A percentile compares a stretch with the other conserved stretches of the same genome.
Conservation (phyloP, 2,113 vertebrate species). For the Numenius arquata region DNA sequence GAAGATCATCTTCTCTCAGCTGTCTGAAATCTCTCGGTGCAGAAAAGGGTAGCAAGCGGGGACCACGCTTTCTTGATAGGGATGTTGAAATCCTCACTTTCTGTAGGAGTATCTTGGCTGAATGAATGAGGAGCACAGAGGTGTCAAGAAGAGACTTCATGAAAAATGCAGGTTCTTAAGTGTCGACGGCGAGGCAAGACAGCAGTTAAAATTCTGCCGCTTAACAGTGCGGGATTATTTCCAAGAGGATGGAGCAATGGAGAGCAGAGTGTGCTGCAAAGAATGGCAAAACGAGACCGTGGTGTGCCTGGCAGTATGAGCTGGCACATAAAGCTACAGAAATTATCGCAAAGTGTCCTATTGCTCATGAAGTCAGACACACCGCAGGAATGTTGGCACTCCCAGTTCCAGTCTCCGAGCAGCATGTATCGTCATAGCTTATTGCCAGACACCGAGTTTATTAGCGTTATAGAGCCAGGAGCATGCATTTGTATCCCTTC, state of each 20-base stretch:
- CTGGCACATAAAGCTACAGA: background rate
- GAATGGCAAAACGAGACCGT: background rate
- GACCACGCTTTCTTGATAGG: rapidly evolving
- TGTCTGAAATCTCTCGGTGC: background rate
- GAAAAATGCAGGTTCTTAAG: background rate
- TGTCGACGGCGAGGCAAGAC: background rate
- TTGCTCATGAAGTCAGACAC: slow-evolving; percentile 23
- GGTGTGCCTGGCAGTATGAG: background rate
- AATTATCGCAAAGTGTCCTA: slow-evolving; percentile 27
- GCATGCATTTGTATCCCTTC: background rate
- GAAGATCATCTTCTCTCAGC: background rate
- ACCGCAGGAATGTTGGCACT: slow-evolving; percentile 11
- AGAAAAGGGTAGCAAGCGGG: background rate
- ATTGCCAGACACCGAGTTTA: background rate
- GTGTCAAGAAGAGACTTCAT: background rate
- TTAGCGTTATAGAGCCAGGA: background rate
- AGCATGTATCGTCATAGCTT: background rate
- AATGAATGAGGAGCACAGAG: background rate
- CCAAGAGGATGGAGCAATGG: background rate
- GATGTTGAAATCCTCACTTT: background rate
- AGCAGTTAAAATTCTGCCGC: background rate
- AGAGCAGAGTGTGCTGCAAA: background rate
- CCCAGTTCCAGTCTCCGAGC: background rate
- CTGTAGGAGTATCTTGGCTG: background rate
- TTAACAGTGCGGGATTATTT: background rate